Percentiles rank a stretch among this genome's conserved stretches.
Conservation (phyloP, 2,888 invertebrate genomes). For the Spicauda simplicius region DNA sequence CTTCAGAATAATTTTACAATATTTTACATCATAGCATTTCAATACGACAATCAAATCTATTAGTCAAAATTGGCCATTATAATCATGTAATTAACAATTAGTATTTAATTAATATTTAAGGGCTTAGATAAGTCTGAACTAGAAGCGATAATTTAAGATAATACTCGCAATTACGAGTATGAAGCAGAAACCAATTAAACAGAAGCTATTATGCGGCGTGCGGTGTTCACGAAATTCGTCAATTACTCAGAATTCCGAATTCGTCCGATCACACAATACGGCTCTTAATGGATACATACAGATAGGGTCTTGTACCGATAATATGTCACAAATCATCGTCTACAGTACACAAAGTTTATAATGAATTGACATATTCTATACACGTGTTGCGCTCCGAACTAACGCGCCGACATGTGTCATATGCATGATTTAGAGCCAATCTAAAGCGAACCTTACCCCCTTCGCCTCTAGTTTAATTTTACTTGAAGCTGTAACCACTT, state of each 20-base stretch:
- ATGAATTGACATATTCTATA: slow-evolving; percentile 83
- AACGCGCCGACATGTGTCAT: slow-evolving; percentile 49
- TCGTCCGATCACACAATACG: slow-evolving; percentile 67
- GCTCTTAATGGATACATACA: slow-evolving; percentile 70
- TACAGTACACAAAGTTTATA: slow-evolving; percentile 79
- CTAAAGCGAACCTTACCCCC: slow-evolving; percentile 44
- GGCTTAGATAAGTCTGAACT: slow-evolving; percentile 26
- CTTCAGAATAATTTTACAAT: neutral
- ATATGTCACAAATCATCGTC: slow-evolving; percentile 83
- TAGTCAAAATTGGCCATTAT: no score
- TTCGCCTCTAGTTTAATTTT: slow-evolving; percentile 42
- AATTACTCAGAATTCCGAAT: slow-evolving; percentile 70
- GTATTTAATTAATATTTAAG: neutral
- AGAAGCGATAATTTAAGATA: slow-evolving; percentile 31
- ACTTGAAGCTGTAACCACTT: slow-evolving; percentile 30
- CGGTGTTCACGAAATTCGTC: slow-evolving; percentile 62
- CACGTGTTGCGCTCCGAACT: slow-evolving; percentile 68
- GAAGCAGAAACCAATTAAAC: slow-evolving; percentile 63
- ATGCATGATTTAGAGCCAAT: slow-evolving; percentile 40
- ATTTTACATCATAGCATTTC: neutral
- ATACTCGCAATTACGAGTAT: slow-evolving; percentile 48
- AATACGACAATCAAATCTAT: neutral
- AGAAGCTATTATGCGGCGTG: slow-evolving; percentile 51
- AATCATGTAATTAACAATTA: neutral
- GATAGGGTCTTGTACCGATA: slow-evolving; percentile 78